Conservation (phyloP, 2,888 invertebrate species). For the Tetropium fuscum region DNA sequence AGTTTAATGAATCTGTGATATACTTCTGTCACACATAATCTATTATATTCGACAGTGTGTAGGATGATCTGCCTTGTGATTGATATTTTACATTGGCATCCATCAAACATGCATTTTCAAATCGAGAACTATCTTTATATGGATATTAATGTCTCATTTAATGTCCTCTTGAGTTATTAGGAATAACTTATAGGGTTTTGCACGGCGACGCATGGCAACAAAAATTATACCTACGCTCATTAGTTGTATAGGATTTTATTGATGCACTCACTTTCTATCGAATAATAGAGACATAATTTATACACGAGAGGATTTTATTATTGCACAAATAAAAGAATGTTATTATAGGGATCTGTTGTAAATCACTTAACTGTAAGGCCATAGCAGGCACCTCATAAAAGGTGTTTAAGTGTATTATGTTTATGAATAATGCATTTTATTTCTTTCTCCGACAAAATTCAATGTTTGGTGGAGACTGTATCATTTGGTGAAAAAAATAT, state of each 20-base stretch:
- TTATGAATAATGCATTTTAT: too few species aligned
- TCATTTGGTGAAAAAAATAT: too few species aligned
- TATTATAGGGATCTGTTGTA: conserved; percentile 11
- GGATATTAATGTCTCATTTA: conserved; percentile 26
- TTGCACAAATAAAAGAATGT: conserved; percentile 13
- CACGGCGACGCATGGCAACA: not conserved
- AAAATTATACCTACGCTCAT: conserved; percentile 24
- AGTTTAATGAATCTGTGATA: too few species aligned
- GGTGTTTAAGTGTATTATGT: too few species aligned
- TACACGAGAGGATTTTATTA: conserved; percentile 16
- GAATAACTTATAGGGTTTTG: conserved; percentile 21
- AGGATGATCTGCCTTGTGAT: too few species aligned
- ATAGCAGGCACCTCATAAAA: too few species aligned
- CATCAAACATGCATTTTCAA: conserved; percentile 15
- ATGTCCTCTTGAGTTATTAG: conserved; percentile 22
- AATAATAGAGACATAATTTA: conserved; percentile 25
- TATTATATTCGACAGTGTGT: too few species aligned
- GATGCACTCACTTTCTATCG: conserved; percentile 16
- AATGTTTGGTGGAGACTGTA: too few species aligned
- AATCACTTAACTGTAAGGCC: conserved; percentile 7
- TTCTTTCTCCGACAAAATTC: too few species aligned
- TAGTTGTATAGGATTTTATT: conserved; percentile 22
- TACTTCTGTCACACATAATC: too few species aligned
- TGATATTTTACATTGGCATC: conserved; percentile 6
- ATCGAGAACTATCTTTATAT: conserved; percentile 6